Base-by-base conservation (phyloP, 1,140 invertebrate genomes). In the Drosophila santomea region DNA sequence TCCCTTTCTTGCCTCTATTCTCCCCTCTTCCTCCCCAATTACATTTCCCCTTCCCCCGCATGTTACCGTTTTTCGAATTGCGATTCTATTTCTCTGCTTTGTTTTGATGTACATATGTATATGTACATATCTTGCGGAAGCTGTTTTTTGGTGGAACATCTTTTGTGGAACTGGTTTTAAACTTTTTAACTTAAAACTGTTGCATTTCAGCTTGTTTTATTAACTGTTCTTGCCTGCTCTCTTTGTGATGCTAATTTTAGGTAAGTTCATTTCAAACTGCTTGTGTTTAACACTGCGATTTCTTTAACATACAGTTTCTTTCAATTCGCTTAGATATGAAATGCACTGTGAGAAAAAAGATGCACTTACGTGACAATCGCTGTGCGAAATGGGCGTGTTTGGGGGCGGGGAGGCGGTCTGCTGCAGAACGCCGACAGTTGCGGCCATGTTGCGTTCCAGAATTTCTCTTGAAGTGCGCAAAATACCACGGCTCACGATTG, bases 401-500 rank as follows among this genome's bases (percentile, higher is more conserved):
- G 79, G 39, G 41, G 69, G 71, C 63, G 83, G 66, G 51, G 81
- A 55, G 73, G 74, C 72, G 60, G 59, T 47, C 47, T 71, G 75
- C 23, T 78, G 83, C 57, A 89, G 59, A 60, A 85, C 80, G 52
- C 73, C 80, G 47, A 88, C 68, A 63, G 80, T 83, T 71, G 85
- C 86, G 72, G 75, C 85, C 75, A 91, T 83, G 77, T 91, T 91
- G 86, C 90, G 90, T 74, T 91, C 90, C 75, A 91, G 75, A 60
- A 91, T 85, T 85, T 91, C 90, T 74, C 78, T 85, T 61, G 86
- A 91, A 83, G 90, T 91, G 69, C 90, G 90, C 90, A 91, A 83
- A 66, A 91, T 62, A 45, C 73, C 63, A 57, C 90, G 90, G 62
- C 86, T 91, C 28, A 91, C 75, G 78, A 91, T 85, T 47, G 80